These are phyloP conservation scores for Hemibagrus guttatus DNA, from an alignment of 2,797 vertebrate genomes.

Conservation along the genomic window DNA sequence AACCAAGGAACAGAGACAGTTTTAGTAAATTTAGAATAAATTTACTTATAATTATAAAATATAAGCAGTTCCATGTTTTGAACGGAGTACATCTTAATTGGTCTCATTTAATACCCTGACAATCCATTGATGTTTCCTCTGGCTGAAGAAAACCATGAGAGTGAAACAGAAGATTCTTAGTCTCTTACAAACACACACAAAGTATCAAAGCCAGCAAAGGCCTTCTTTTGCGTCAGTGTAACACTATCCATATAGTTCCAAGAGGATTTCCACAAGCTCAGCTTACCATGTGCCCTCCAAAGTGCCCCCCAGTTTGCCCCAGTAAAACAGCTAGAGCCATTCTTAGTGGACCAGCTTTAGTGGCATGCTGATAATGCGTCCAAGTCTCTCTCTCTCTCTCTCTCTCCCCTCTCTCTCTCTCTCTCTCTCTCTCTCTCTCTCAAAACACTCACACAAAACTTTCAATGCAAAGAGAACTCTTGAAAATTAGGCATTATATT, in stretches of 20 bases:
- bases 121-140: not conserved
- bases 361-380: not conserved
- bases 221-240: constrained; percentile 24
- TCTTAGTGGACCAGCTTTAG: not conserved
- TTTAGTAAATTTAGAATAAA: not conserved
- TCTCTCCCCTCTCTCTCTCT: not conserved
- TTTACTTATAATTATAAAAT: not conserved
- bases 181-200: not conserved
- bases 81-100: not conserved
- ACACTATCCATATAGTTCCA: constrained; percentile 7
- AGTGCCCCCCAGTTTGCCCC: not conserved
- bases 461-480: not conserved
- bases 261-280: constrained; percentile 21
- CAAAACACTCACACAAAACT: not conserved
- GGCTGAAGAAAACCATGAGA: not conserved
- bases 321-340: not conserved
- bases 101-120: not conserved
- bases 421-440: not conserved
- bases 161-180: not conserved
- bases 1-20: constrained; percentile 4
- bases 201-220: not conserved
- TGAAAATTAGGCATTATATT: not conserved
- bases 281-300: constrained; percentile 10
- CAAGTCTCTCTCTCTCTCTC: not conserved
- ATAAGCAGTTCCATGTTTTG: constrained; percentile 12